These are phyloP conservation scores for Urosaurus nigricauda DNA, from an alignment of 2,797 vertebrate genomes.

Conservation along the genomic window DNA sequence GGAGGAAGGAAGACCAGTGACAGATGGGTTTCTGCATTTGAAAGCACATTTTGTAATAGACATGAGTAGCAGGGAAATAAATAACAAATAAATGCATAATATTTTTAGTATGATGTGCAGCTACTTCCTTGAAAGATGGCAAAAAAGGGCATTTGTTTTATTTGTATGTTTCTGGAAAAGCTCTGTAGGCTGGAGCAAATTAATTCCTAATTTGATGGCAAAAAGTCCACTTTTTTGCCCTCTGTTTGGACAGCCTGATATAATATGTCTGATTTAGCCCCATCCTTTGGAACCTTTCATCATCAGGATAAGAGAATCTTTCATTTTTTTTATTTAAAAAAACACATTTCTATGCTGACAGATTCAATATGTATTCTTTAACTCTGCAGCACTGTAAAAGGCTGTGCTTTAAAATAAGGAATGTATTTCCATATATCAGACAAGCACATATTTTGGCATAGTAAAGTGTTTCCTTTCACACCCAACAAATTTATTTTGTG, in stretches of 20 bases:
- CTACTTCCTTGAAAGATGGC: not conserved
- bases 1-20: not conserved
- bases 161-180: not conserved
- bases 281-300: not conserved
- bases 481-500: not conserved
- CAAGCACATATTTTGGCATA: not conserved
- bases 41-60: not conserved
- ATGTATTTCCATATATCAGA: not conserved
- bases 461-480: constrained; percentile 1
- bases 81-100: too few relatives aligned
- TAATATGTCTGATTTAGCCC: not conserved
- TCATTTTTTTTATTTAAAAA: not conserved
- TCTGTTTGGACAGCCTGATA: not conserved
- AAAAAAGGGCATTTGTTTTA: not conserved
- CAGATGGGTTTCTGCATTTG: not conserved
- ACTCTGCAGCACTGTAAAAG: not conserved
- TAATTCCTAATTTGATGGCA: not conserved
- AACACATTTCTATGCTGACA: not conserved
- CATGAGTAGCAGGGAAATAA: not conserved
- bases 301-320: not conserved
- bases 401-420: not conserved
- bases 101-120: not conserved
- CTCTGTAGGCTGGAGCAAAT: not conserved
- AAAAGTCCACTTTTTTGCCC: not conserved
- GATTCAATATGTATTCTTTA: not conserved